Evolutionary conservation across 2,888 invertebrate species (phyloP).

Genomic region (Linnaemya vulpina): DNA sequence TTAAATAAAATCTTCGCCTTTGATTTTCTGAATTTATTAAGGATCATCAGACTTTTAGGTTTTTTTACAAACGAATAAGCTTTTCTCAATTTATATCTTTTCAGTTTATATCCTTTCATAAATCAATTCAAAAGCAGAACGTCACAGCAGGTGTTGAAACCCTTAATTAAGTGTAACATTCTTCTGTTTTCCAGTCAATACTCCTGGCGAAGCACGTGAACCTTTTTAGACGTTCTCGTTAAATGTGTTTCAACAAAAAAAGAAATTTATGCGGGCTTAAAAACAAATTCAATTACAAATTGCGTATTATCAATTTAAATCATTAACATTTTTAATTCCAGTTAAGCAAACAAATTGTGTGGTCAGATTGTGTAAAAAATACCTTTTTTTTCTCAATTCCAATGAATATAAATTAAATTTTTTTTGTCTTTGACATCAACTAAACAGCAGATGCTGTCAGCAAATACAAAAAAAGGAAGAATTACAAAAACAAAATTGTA

Average conservation of each 20-base stretch:
- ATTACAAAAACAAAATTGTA: constrained; percentile 17
- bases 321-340: constrained; percentile 59
- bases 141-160: constrained; percentile 66
- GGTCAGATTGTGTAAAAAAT: constrained; percentile 60
- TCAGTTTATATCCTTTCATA: constrained; percentile 2
- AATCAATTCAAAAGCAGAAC: constrained; percentile 20
- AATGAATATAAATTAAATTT: constrained; percentile 47
- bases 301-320: constrained; percentile 54
- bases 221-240: constrained; percentile 43
- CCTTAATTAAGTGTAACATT: constrained; percentile 65
- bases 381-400: constrained; percentile 6
- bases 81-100: background rate
- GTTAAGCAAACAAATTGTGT: constrained; percentile 61
- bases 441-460: constrained; percentile 60
- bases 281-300: constrained; percentile 41
- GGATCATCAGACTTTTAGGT: background rate
- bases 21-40: background rate
- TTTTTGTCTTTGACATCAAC: constrained; percentile 3
- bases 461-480: background rate
- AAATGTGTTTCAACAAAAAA: background rate
- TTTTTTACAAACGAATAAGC: too few relatives aligned
- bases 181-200: constrained; percentile 7
- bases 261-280: constrained; percentile 51
- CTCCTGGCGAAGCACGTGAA: constrained; percentile 44
- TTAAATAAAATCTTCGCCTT: background rate